Evolutionary conservation across 2,888 invertebrate species (phyloP).

Genomic region (Microctonus aethiopoides): DNA sequence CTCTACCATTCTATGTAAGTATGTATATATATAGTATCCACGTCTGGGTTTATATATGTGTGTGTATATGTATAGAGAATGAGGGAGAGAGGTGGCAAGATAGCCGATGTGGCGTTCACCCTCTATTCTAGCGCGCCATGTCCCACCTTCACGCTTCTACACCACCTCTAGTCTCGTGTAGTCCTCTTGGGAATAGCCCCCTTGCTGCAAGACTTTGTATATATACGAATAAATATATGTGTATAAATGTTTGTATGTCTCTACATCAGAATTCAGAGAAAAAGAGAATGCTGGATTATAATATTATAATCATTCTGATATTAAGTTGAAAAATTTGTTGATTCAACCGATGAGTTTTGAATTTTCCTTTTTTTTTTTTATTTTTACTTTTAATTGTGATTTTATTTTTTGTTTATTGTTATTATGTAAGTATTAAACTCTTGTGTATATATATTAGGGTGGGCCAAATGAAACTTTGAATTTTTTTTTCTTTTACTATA

Average conservation of each 20-base stretch:
- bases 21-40: background rate
- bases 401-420: too few species aligned
- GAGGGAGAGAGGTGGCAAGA: background rate
- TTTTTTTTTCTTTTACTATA: too few species aligned
- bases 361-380: too few species aligned
- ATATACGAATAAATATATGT: background rate
- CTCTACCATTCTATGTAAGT: background rate
- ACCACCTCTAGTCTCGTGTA: slow-evolving; percentile 24
- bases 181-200: slow-evolving; percentile 54
- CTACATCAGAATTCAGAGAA: slow-evolving; percentile 19
- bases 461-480: too few species aligned
- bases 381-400: too few species aligned
- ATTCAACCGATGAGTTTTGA: too few species aligned
- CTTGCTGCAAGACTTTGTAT: slow-evolving; percentile 42
- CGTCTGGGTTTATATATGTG: background rate
- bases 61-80: background rate
- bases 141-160: slow-evolving; percentile 10
- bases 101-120: slow-evolving; percentile 21
- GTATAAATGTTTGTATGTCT: background rate
- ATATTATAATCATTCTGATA: too few species aligned
- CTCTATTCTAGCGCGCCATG: slow-evolving; percentile 7
- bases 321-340: too few species aligned
- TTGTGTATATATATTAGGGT: too few species aligned
- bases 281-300: too few species aligned
- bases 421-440: too few species aligned